Conservation (phyloP, 2,797 vertebrate species). For the Gallinago solitaria region DNA sequence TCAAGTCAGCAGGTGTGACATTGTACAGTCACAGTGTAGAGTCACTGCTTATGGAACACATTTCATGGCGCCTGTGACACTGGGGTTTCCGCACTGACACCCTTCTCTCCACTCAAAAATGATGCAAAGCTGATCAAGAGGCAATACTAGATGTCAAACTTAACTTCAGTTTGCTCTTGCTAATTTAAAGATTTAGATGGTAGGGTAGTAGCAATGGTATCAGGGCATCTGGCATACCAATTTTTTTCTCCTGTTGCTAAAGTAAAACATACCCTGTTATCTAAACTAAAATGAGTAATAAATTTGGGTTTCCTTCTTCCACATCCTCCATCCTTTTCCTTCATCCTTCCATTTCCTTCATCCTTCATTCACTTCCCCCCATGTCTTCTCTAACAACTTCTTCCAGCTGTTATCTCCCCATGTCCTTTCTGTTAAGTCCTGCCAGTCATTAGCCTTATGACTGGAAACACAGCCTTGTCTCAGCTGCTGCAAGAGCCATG, state of each 20-base stretch:
- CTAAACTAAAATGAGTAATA: neutral
- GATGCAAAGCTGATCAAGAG: neutral
- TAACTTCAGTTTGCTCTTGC: neutral
- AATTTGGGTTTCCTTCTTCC: neutral
- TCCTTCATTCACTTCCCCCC: no score
- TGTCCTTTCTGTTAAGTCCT: neutral
- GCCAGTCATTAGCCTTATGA: neutral
- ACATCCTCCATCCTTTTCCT: neutral
- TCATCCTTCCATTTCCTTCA: neutral
- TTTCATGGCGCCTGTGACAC: neutral
- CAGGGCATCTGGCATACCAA: neutral
- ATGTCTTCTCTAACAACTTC: no score
- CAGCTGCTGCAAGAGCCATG: neutral
- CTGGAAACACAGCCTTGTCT: neutral
- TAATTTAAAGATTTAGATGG: neutral
- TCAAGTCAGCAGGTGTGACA: neutral
- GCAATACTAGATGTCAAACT: neutral
- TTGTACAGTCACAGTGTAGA: neutral
- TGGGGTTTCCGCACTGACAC: neutral
- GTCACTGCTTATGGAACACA: fast-evolving
- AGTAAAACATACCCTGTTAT: neutral
- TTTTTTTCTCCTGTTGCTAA: neutral
- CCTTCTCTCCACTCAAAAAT: neutral
- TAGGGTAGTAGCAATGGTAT: neutral
- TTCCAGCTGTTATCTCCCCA: neutral